Conservation (phyloP, 2,888 invertebrate species). For the Lasioglossum malachurum region DNA sequence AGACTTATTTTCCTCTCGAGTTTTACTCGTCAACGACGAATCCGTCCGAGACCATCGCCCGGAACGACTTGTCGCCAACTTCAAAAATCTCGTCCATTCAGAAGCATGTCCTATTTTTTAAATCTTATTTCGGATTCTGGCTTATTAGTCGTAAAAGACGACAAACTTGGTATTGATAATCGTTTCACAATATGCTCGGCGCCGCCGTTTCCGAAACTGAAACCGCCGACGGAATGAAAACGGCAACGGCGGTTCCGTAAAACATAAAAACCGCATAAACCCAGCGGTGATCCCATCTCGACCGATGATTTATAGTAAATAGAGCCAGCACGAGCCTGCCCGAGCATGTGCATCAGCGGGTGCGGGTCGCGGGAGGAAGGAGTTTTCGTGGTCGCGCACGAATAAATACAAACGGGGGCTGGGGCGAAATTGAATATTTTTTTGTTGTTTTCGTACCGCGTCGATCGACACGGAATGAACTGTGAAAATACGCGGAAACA, state of each 20-base stretch:
- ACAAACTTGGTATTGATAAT: neutral
- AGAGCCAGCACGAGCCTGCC: conserved; percentile 16
- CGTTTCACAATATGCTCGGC: neutral
- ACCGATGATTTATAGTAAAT: conserved; percentile 36
- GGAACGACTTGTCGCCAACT: conserved; percentile 46
- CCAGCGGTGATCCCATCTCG: neutral
- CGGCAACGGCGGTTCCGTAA: neutral
- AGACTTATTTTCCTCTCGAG: conserved; percentile 29
- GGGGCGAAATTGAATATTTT: conserved; percentile 41
- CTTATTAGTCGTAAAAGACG: neutral
- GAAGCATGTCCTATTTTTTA: neutral
- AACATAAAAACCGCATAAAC: conserved; percentile 20
- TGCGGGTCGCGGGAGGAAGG: neutral
- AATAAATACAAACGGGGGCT: conserved; percentile 23
- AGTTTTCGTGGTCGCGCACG: neutral
- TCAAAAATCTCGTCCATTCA: too few relatives aligned
- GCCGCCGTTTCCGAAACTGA: neutral
- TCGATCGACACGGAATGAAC: conserved; percentile 43
- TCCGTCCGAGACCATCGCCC: conserved; percentile 32
- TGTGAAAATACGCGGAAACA: conserved; percentile 47
- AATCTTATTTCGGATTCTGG: neutral
- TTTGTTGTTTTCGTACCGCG: conserved; percentile 9
- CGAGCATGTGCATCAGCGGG: neutral
- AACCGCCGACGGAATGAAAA: neutral
- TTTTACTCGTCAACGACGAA: conserved; percentile 36